Percentiles rank a stretch among this genome's conserved stretches.
phyloP scores from a whole-genome alignment of 2,888 invertebrate genomes.

The Nemoura dubitans region DNA sequence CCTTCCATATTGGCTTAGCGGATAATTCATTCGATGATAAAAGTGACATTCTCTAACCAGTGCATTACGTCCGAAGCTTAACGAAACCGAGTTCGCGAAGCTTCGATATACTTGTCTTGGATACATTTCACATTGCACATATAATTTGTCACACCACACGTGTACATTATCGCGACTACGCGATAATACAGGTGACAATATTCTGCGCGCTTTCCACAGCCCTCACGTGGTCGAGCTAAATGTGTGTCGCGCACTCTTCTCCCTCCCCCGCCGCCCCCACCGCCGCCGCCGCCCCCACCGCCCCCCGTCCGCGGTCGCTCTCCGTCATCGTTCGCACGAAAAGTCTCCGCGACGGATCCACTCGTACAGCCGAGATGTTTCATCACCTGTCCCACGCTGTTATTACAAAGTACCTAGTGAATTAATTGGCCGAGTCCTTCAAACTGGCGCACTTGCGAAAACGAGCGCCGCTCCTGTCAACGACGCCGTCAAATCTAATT shows the following conservation, averaged over 20 bases:
- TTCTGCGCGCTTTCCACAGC: neutral
- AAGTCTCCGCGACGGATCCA: slow-evolving; percentile 18
- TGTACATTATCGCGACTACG: neutral
- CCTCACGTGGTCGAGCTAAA: neutral
- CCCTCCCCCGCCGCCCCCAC: slow-evolving; percentile 13
- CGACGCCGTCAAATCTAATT: neutral
- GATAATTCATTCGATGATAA: neutral
- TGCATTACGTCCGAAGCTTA: neutral
- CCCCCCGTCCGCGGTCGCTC: too few species aligned
- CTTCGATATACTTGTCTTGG: neutral
- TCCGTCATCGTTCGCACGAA: slow-evolving; percentile 13
- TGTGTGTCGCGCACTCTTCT: slow-evolving; percentile 14
- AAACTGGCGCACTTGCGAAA: neutral
- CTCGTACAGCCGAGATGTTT: slow-evolving; percentile 14
- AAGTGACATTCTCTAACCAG: neutral
- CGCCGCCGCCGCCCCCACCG: neutral
- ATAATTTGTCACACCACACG: neutral
- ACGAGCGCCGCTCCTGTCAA: neutral
- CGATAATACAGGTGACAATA: neutral
- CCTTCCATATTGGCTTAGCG: neutral
- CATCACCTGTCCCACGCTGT: neutral
- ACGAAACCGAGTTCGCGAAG: neutral
- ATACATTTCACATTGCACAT: neutral
- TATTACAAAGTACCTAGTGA: neutral
- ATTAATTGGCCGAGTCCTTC: neutral